Evolutionary conservation across 2,113 vertebrate genomes (phyloP).

Genomic region (Regulus satrapa): DNA sequence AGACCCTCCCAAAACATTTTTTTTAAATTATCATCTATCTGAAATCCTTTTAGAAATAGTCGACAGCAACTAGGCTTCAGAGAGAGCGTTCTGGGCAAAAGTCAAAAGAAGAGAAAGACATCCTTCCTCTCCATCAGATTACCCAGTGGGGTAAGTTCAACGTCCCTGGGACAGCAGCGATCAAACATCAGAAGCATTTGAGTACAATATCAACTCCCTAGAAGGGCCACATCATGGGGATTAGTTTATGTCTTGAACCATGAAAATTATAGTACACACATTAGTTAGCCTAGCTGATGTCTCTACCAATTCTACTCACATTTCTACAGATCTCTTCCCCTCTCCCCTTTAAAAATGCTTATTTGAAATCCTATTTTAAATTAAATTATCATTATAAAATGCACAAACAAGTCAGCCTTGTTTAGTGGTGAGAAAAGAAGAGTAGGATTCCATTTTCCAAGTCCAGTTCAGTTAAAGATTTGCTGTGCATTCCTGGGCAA

Average conservation of each 20-base stretch:
- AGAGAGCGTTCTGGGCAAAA: not conserved
- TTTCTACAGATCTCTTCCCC: not conserved
- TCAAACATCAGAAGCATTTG: not conserved
- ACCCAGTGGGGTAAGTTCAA: not conserved
- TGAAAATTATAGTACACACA: not conserved
- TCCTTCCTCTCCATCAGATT: not conserved
- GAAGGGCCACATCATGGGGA: not conserved
- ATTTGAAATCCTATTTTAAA: not conserved
- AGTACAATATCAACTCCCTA: not conserved
- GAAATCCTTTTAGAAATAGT: not conserved
- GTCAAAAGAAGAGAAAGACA: not conserved
- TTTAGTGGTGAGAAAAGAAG: not conserved
- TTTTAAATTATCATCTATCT: not conserved
- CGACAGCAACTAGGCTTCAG: not conserved
- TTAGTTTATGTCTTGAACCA: not conserved
- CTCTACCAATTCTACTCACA: not conserved
- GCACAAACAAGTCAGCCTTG: not conserved
- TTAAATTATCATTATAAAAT: not conserved
- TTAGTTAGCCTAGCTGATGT: not conserved
- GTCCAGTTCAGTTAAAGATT: not conserved
- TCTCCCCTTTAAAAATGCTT: not conserved
- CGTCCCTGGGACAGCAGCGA: not conserved
- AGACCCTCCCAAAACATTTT: not conserved
- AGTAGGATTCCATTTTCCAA: not conserved
- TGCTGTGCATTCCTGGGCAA: not conserved